These are phyloP conservation scores for Drosophila ezoana DNA, from an alignment of 2,888 invertebrate species.

Conservation along the genomic window DNA sequence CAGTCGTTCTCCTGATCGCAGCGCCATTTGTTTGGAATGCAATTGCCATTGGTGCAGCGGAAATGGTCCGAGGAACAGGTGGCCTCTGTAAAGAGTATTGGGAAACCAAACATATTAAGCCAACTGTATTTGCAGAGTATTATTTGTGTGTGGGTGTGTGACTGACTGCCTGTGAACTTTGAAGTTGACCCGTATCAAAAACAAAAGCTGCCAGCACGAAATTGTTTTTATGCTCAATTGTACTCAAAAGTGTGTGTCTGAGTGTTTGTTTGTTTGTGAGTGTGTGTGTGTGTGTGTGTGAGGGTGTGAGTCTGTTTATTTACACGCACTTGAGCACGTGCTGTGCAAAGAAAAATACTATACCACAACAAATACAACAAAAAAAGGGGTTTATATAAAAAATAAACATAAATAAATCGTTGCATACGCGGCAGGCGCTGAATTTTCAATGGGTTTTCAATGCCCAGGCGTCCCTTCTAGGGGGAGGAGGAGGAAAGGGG, in stretches of 20 bases:
- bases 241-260: slow-evolving; percentile 23
- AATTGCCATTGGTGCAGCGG: slow-evolving; percentile 89
- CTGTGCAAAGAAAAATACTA: slow-evolving; percentile 56
- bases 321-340: slow-evolving; percentile 78
- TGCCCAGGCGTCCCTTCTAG: slow-evolving; percentile 32
- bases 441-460: slow-evolving; percentile 60
- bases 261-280: neutral
- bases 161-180: slow-evolving; percentile 56
- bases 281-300: slow-evolving; percentile 13
- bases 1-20: slow-evolving; percentile 93
- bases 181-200: slow-evolving; percentile 54
- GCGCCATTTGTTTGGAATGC: slow-evolving; percentile 92
- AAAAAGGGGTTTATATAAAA: slow-evolving; percentile 14
- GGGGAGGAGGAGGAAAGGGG: neutral
- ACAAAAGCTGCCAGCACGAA: slow-evolving; percentile 44
- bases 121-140: slow-evolving; percentile 15
- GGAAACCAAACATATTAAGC: slow-evolving; percentile 40
- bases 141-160: neutral
- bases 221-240: slow-evolving; percentile 4
- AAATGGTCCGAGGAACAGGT: slow-evolving; percentile 92
- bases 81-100: slow-evolving; percentile 86
- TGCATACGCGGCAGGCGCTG: slow-evolving; percentile 41
- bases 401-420: slow-evolving; percentile 49
- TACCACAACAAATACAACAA: slow-evolving; percentile 27
- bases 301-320: slow-evolving; percentile 39